Evolutionary conservation across 2,113 vertebrate species (phyloP).

Genomic region (Mobula hypostoma): DNA sequence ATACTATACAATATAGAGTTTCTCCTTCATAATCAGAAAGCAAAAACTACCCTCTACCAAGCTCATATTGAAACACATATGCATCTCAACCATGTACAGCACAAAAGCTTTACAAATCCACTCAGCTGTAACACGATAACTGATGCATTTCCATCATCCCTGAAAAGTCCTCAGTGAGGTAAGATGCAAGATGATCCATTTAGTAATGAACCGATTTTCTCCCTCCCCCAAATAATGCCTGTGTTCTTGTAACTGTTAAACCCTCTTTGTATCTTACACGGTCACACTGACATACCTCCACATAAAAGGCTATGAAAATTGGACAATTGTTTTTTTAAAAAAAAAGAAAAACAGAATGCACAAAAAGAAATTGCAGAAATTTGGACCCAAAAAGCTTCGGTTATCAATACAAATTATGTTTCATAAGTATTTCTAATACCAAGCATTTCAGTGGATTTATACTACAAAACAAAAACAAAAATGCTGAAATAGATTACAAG

Average conservation of each 20-base stretch:
- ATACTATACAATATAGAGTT: slow-evolving; percentile 70
- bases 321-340: slow-evolving; percentile 49
- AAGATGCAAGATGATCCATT: slow-evolving; percentile 65
- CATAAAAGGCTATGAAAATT: slow-evolving; percentile 45
- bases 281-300: slow-evolving; percentile 55
- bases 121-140: slow-evolving; percentile 77
- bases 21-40: slow-evolving; percentile 87
- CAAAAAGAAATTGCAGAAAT: slow-evolving; percentile 30
- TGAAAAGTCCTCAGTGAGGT: slow-evolving; percentile 95
- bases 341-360: slow-evolving; percentile 43
- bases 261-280: slow-evolving; percentile 44
- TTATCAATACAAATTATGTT: slow-evolving; percentile 25
- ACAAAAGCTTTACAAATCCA: slow-evolving; percentile 74
- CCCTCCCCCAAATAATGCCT: slow-evolving; percentile 33
- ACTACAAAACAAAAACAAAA: slow-evolving; percentile 29
- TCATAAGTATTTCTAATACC: slow-evolving; percentile 32
- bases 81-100: slow-evolving; percentile 71
- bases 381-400: slow-evolving; percentile 30
- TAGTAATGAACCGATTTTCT: slow-evolving; percentile 35
- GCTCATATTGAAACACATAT: slow-evolving; percentile 71
- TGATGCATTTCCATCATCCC: slow-evolving; percentile 85
- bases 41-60: slow-evolving; percentile 73
- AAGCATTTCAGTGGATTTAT: slow-evolving; percentile 33
- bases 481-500: slow-evolving; percentile 30
- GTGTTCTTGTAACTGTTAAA: slow-evolving; percentile 26